These are phyloP conservation scores for Epinotia bilunana DNA, from an alignment of 2,888 invertebrate genomes.

Conservation along the genomic window DNA sequence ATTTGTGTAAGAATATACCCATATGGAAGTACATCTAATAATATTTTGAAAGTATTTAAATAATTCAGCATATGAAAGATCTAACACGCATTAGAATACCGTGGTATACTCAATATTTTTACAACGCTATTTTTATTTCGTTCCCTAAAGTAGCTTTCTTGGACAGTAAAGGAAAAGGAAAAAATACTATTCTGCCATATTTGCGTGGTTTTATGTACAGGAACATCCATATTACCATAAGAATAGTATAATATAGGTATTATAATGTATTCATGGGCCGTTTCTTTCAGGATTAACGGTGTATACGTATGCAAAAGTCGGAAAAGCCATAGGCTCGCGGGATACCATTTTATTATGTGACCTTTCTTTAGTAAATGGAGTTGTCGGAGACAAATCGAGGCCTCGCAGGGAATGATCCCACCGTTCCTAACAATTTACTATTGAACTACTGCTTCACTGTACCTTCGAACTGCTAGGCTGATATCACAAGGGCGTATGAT, in stretches of 20 bases:
- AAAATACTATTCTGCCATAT: slow-evolving; percentile 20
- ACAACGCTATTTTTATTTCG: slow-evolving; percentile 9
- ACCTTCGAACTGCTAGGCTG: not conserved
- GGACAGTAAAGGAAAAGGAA: slow-evolving; percentile 12
- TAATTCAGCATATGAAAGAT: not conserved
- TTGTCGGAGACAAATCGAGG: slow-evolving; percentile 57
- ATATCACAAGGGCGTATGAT: not conserved
- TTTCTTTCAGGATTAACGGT: slow-evolving; percentile 44
- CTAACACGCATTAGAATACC: not conserved
- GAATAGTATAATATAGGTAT: slow-evolving; percentile 34
- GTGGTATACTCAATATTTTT: slow-evolving; percentile 4
- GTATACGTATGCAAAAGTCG: slow-evolving; percentile 44
- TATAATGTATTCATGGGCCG: slow-evolving; percentile 43
- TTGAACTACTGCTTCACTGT: slow-evolving; percentile 30
- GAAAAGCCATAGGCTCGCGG: slow-evolving; percentile 39
- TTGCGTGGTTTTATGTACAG: slow-evolving; percentile 18
- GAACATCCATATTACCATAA: slow-evolving; percentile 35
- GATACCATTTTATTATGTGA: slow-evolving; percentile 41
- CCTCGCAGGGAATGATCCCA: slow-evolving; percentile 51
- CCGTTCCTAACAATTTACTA: slow-evolving; percentile 45
- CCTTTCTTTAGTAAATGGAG: slow-evolving; percentile 50
- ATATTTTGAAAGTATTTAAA: not conserved
- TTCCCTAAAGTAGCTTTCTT: slow-evolving; percentile 8
- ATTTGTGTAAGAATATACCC: no score
- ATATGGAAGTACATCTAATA: no score